Evolutionary conservation across 2,797 vertebrate species (phyloP).

Genomic region (Peromyscus attwateri): DNA sequence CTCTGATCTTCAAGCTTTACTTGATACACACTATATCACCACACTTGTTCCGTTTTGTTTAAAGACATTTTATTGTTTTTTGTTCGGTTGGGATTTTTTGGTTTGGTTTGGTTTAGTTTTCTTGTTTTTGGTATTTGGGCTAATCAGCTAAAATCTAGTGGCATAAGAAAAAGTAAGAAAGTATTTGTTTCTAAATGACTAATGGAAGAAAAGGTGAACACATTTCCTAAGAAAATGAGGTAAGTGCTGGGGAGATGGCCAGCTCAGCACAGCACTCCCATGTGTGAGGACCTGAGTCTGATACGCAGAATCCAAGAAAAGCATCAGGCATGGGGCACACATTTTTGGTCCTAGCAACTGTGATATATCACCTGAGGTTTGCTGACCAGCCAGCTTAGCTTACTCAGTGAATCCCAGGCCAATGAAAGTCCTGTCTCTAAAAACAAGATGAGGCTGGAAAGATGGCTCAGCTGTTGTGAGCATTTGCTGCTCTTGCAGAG

Average conservation of each 20-base stretch:
- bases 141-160: neutral
- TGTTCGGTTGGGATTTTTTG: neutral
- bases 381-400: no score
- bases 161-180: constrained; percentile 58
- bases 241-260: neutral
- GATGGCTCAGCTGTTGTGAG: no score
- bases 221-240: neutral
- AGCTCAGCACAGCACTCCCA: neutral
- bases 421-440: neutral
- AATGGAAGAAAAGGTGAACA: neutral
- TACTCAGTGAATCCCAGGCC: neutral
- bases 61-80: neutral
- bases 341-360: neutral
- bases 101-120: neutral
- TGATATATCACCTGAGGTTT: neutral
- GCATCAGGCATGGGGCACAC: rapidly evolving
- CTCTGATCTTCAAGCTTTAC: no score
- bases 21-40: no score
- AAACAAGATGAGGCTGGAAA: neutral
- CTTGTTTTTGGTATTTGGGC: neutral
- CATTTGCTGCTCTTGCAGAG: neutral
- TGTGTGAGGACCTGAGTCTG: neutral
- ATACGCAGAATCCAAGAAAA: neutral
- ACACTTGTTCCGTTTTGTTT: neutral
- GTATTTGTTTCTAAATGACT: neutral